A percentile compares a stretch with the other conserved stretches of the same genome.
phyloP scores from a whole-genome alignment of 2,797 vertebrate genomes.

The Onychomys arenicola region DNA sequence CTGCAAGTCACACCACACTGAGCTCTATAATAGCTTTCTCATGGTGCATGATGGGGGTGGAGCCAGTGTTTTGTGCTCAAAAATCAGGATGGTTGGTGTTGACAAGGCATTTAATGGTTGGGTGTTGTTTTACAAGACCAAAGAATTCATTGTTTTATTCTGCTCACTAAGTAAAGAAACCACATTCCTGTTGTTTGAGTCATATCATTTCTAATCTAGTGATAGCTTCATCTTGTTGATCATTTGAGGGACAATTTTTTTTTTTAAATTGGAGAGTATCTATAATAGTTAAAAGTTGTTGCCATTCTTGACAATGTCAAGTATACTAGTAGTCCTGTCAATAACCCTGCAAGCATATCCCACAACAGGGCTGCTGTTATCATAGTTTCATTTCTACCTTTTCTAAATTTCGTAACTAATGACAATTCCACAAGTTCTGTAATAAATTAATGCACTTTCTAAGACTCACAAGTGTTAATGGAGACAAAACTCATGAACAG shows the following conservation, averaged over 20 bases:
- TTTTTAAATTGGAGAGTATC: neutral
- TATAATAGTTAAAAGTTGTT: neutral
- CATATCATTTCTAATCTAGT: neutral
- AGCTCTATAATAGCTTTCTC: conserved; percentile 70
- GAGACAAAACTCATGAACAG: neutral
- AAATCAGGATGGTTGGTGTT: neutral
- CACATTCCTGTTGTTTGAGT: neutral
- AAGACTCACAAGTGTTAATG: neutral
- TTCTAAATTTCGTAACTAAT: neutral
- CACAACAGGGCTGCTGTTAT: neutral
- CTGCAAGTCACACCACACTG: conserved; percentile 50
- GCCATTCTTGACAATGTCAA: neutral
- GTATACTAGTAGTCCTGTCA: neutral
- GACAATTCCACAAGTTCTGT: neutral
- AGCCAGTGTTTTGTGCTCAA: conserved; percentile 38
- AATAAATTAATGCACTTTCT: neutral
- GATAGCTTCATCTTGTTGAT: neutral
- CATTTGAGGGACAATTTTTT: neutral
- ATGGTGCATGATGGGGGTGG: conserved; percentile 37
- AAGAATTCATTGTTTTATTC: conserved; percentile 47
- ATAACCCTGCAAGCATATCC: neutral
- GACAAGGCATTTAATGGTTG: conserved; percentile 38
- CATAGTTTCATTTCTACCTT: neutral
- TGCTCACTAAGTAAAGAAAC: neutral
- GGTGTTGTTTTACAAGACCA: conserved; percentile 27